Percentiles rank a stretch among this genome's conserved stretches.
Evolutionary conservation across 2,888 invertebrate genomes (phyloP).

Genomic region (Aphelenchoides bicaudatus): DNA sequence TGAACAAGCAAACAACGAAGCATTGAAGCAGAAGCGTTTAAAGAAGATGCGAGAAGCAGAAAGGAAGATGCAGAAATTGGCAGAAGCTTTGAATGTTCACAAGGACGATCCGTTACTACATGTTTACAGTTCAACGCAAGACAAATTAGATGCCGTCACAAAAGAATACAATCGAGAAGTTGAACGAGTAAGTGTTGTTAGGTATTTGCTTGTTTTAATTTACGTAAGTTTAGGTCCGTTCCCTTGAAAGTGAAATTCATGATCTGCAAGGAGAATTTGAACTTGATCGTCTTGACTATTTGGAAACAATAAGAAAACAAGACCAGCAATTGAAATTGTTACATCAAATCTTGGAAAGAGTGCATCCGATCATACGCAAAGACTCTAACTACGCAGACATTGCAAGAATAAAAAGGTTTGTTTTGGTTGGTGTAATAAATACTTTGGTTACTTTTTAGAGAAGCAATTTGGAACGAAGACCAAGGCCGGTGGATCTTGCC

Average conservation of each 20-base stretch:
- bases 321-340: constrained; percentile 71
- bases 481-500: constrained; percentile 72
- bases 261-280: constrained; percentile 80
- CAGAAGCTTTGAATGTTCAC: constrained; percentile 65
- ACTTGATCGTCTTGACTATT: constrained; percentile 75
- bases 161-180: constrained; percentile 70
- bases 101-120: constrained; percentile 70
- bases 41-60: constrained; percentile 73
- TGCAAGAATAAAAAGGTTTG: constrained; percentile 71
- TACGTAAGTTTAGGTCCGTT: constrained; percentile 66
- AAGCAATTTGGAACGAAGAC: constrained; percentile 75
- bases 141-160: constrained; percentile 73
- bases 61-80: constrained; percentile 62
- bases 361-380: constrained; percentile 71
- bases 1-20: constrained; percentile 72
- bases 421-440: too few species aligned
- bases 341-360: constrained; percentile 62
- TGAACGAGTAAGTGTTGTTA: constrained; percentile 66
- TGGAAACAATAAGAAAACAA: constrained; percentile 75
- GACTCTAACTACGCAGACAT: constrained; percentile 73
- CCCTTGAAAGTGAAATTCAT: constrained; percentile 71
- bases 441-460: too few species aligned
- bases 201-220: constrained; percentile 4
- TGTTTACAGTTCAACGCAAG: constrained; percentile 76
- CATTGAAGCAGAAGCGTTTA: constrained; percentile 71